Conservation (phyloP, 2,888 invertebrate species). For the Sesia apiformis region DNA sequence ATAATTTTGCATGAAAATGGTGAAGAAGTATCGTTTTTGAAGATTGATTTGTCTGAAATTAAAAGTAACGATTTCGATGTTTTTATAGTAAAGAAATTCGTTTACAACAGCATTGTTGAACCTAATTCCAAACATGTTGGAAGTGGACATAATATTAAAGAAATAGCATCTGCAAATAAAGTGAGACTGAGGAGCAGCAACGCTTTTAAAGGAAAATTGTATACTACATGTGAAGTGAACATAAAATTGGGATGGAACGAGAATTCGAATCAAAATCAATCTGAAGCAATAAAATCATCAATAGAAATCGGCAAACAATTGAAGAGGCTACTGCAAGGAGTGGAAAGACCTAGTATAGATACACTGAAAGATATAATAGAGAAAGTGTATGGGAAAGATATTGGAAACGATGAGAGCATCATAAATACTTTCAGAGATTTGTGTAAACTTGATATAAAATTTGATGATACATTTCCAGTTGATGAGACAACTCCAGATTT, state of each 20-base stretch:
- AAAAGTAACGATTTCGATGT: constrained; percentile 20
- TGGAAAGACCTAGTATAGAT: constrained; percentile 32
- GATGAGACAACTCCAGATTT: constrained; percentile 35
- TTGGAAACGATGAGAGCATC: constrained; percentile 32
- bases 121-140: constrained; percentile 39
- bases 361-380: constrained; percentile 34
- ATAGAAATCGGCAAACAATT: constrained; percentile 32
- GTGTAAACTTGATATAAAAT: constrained; percentile 25
- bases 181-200: constrained; percentile 52
- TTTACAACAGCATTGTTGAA: constrained; percentile 27
- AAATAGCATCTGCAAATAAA: constrained; percentile 44
- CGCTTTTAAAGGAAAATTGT: constrained; percentile 41
- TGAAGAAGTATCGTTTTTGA: constrained; percentile 26
- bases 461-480: constrained; percentile 24
- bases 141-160: constrained; percentile 50
- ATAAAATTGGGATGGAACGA: constrained; percentile 49
- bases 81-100: constrained; percentile 22
- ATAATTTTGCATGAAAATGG: constrained; percentile 45
- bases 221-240: constrained; percentile 35
- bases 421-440: constrained; percentile 29
- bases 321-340: constrained; percentile 37
- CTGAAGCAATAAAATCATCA: constrained; percentile 32
- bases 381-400: constrained; percentile 40
- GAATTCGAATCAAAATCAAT: constrained; percentile 28
- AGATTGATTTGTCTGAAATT: constrained; percentile 28